phyloP scores from a whole-genome alignment of 2,113 vertebrate species.

The Pteropus alecto region DNA sequence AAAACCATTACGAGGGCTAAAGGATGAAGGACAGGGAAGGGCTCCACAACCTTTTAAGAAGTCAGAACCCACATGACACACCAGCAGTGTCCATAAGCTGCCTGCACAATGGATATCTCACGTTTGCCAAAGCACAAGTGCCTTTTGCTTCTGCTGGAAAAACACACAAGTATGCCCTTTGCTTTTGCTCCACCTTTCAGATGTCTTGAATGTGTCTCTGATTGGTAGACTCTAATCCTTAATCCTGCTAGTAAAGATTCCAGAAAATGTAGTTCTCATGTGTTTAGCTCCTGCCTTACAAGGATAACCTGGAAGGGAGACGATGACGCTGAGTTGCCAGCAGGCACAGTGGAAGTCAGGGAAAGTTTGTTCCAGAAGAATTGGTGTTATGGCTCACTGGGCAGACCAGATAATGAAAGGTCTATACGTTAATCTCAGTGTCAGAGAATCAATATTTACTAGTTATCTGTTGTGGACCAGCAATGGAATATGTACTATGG shows the following conservation, averaged over 20 bases:
- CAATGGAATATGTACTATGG: neutral
- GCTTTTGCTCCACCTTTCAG: neutral
- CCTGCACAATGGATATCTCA: neutral
- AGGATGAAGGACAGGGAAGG: neutral
- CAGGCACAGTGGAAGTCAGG: neutral
- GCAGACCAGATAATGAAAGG: neutral
- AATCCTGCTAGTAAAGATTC: neutral
- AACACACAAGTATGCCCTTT: neutral
- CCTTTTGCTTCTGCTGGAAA: neutral
- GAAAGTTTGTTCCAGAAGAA: neutral
- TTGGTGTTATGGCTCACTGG: neutral
- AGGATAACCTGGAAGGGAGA: neutral
- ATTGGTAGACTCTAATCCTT: neutral
- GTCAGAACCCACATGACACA: no score
- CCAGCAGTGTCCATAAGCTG: fast-evolving
- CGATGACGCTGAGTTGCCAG: neutral
- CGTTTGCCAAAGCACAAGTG: neutral
- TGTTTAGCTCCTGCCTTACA: neutral
- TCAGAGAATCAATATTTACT: neutral
- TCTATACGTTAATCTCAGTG: neutral
- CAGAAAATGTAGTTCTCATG: neutral
- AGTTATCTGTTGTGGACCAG: neutral
- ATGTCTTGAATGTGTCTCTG: neutral
- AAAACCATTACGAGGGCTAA: neutral
- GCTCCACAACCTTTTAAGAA: neutral